Evolutionary conservation across 2,113 vertebrate species (phyloP), one percentile per base, ranked within the genome.

Genomic region (Larimichthys crocea): DNA sequence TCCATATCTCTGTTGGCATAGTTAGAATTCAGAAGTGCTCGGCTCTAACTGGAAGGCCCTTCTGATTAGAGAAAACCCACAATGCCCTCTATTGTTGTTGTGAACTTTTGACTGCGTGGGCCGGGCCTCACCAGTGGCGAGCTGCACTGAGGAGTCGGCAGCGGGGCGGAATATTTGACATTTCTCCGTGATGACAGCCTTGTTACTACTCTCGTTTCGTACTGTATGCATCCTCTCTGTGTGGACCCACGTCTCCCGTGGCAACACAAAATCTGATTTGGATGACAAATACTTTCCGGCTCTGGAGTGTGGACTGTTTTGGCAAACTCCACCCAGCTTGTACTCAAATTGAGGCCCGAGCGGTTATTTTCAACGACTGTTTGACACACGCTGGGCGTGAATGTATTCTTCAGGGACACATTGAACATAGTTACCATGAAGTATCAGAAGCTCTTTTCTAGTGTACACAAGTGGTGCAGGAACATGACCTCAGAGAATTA

Each of bases 51-150:
- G 77, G 92, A 82, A 92, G 86, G 83, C 87, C 84, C 83, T 79
- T 80, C 90, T 88, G 88, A 92, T 93, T 93, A 84, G 85, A 80
- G 86, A 73, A 22, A 67, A 69, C 80, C 88, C 90, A 95, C 94
- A 95, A 94, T 92, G 93, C 82, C 82, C 60, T 88, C 83, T 86
- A 75, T 95, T 93, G 92, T 94, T 88, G 82, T 63, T 70, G 79
- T 95, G 95, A 95, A 94, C 94, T 95, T 95, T 93, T 94, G 92
- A 94, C 92, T 86, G 94, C 84, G 89, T 93, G 89, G 92, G 93
- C 90, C 35, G 77, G 78, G 79, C 85, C 86, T 86, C 71, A 68
- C 66, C 89, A 83, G 89, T 83, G 60, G 83, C 80, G 65, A 83
- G 82, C 85, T 44, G 83, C 78, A n/a, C 69, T 69, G 80, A 86